These are phyloP conservation scores for Leucophora obtusa DNA, from an alignment of 2,888 invertebrate genomes.

Conservation along the genomic window DNA sequence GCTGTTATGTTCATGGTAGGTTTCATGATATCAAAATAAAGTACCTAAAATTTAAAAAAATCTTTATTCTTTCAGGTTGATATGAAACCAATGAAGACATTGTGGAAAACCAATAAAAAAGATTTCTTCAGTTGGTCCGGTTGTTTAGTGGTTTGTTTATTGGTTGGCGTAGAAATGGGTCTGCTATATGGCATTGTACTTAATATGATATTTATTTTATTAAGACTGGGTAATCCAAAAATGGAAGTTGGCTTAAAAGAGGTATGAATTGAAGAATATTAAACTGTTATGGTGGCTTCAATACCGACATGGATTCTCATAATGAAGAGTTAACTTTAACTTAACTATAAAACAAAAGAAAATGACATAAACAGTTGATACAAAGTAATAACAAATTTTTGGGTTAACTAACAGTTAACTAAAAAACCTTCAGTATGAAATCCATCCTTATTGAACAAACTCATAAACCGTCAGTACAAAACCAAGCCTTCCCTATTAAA, in stretches of 20 bases:
- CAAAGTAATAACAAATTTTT: too few species aligned
- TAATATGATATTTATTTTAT: constrained; percentile 83
- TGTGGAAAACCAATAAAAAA: constrained; percentile 81
- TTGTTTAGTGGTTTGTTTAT: constrained; percentile 85
- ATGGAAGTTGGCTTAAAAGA: constrained; percentile 70
- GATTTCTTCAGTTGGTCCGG: constrained; percentile 84
- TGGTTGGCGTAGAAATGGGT: constrained; percentile 88
- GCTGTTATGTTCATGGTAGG: constrained; percentile 91
- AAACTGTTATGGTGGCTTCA: background rate
- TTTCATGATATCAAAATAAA: background rate
- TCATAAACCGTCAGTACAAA: too few species aligned
- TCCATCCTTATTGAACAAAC: too few species aligned
- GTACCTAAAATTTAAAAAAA: background rate
- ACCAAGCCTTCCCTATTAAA: too few species aligned
- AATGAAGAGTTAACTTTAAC: too few species aligned
- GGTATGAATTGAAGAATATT: constrained; percentile 65
- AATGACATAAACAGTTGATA: too few species aligned
- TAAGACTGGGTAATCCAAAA: constrained; percentile 84
- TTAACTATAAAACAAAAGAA: too few species aligned
- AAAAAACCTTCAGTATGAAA: too few species aligned
- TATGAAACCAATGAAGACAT: constrained; percentile 77
- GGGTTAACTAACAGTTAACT: too few species aligned
- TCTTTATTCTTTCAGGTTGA: constrained; percentile 79
- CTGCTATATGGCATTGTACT: constrained; percentile 85
- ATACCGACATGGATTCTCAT: too few species aligned